Percentiles rank a stretch among this genome's conserved stretches.
These are phyloP conservation scores for Plecotus auritus DNA, from an alignment of 2,113 vertebrate species.

Conservation along the genomic window DNA sequence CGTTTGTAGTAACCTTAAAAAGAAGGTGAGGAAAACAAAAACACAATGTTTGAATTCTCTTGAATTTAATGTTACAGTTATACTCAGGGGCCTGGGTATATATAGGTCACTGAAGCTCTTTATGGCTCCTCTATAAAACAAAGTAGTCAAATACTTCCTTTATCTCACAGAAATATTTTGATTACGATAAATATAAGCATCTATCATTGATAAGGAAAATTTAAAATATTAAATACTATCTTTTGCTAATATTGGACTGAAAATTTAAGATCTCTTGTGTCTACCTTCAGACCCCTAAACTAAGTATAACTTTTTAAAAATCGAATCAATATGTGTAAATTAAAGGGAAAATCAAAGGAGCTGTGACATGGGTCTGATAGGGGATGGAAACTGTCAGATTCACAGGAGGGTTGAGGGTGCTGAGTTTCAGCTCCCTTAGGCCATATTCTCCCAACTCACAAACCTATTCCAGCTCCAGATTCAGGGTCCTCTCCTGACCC, in stretches of 20 bases:
- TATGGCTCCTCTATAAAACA: neutral
- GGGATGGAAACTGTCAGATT: neutral
- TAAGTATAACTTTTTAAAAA: slow-evolving; percentile 16
- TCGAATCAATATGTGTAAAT: neutral
- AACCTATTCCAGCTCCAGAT: neutral
- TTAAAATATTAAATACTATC: neutral
- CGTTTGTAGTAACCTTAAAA: neutral
- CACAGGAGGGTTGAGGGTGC: neutral
- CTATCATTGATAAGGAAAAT: neutral
- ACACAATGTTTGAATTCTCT: neutral
- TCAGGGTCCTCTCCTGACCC: accelerated
- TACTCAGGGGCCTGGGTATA: neutral
- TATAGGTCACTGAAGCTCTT: neutral
- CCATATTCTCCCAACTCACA: neutral
- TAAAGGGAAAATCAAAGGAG: neutral
- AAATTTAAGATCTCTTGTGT: slow-evolving; percentile 24
- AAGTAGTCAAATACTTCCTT: neutral
- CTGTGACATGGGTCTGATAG: neutral
- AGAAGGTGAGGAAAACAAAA: neutral
- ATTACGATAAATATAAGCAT: neutral
- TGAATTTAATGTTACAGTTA: neutral
- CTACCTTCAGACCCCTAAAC: neutral
- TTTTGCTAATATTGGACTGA: slow-evolving; percentile 4
- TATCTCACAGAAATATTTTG: neutral
- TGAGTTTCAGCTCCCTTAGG: neutral